A percentile compares a stretch with the other conserved stretches of the same genome.
Conservation (phyloP, 2,888 invertebrate species). For the Drosophila paranaensis region DNA sequence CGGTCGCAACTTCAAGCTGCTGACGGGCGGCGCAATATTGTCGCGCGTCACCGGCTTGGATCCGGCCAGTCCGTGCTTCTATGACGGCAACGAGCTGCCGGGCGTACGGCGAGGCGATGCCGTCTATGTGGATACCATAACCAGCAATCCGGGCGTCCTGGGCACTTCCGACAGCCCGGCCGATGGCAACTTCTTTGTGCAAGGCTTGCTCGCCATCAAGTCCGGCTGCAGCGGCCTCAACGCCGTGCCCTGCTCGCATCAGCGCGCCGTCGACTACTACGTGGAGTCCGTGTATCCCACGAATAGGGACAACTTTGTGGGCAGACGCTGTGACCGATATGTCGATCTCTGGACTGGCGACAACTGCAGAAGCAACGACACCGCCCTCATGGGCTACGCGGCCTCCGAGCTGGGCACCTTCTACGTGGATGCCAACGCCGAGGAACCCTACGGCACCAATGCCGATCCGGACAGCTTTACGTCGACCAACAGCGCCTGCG, state of each 20-base stretch:
- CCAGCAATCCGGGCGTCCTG: neutral
- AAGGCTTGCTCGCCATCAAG: neutral
- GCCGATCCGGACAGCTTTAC: constrained; percentile 9
- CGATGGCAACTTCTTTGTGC: constrained; percentile 15
- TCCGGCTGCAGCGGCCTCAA: neutral
- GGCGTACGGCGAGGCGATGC: constrained; percentile 17
- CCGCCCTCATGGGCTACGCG: constrained; percentile 10
- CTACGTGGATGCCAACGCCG: constrained; percentile 14
- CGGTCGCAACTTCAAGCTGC: constrained; percentile 10
- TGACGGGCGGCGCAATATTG: constrained; percentile 3
- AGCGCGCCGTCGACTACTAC: constrained; percentile 16
- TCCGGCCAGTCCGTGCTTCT: constrained; percentile 21
- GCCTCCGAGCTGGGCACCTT: constrained; percentile 4
- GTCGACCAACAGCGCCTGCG: neutral
- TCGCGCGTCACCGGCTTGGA: constrained; percentile 11
- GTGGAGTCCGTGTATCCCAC: constrained; percentile 12
- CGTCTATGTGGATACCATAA: constrained; percentile 10
- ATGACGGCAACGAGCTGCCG: constrained; percentile 21
- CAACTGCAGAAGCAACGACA: neutral
- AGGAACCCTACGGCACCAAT: constrained; percentile 7
- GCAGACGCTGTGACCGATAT: constrained; percentile 2
- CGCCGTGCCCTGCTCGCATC: neutral
- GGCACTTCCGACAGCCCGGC: constrained; percentile 6
- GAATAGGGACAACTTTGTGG: constrained; percentile 7
- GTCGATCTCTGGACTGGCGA: constrained; percentile 16